These are phyloP conservation scores for Gavia stellata DNA, from an alignment of 2,113 vertebrate species.

Conservation along the genomic window DNA sequence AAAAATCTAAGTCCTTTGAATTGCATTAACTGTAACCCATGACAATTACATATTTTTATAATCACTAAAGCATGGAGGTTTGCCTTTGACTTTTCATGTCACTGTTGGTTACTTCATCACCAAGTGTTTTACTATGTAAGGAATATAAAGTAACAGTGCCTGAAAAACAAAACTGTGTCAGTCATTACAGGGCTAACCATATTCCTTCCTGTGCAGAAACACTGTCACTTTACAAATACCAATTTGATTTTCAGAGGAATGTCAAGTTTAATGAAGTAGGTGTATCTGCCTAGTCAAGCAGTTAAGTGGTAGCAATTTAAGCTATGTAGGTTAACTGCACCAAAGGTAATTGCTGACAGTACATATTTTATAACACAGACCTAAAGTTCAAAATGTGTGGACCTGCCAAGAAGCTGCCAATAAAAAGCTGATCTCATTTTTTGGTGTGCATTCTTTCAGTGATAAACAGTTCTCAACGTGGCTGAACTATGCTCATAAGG, in stretches of 20 bases:
- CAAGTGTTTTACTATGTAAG: background rate
- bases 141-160: background rate
- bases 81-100: background rate
- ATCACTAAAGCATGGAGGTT: background rate
- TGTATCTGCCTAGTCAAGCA: background rate
- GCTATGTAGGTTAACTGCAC: background rate
- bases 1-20: background rate
- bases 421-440: background rate
- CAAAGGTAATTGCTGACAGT: background rate
- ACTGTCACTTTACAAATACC: background rate
- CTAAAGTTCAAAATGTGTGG: background rate
- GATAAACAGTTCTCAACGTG: background rate
- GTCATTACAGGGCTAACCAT: background rate
- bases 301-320: background rate
- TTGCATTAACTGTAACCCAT: background rate
- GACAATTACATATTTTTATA: background rate
- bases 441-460: background rate
- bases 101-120: background rate
- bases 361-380: background rate
- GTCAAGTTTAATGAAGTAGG: background rate
- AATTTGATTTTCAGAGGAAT: background rate
- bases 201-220: background rate
- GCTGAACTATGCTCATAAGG: background rate
- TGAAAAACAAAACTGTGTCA: background rate
- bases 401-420: background rate